A percentile compares a stretch with the other conserved stretches of the same genome.
These are phyloP conservation scores for Lissonota sp. DNA, from an alignment of 2,888 invertebrate genomes.

Conservation along the genomic window DNA sequence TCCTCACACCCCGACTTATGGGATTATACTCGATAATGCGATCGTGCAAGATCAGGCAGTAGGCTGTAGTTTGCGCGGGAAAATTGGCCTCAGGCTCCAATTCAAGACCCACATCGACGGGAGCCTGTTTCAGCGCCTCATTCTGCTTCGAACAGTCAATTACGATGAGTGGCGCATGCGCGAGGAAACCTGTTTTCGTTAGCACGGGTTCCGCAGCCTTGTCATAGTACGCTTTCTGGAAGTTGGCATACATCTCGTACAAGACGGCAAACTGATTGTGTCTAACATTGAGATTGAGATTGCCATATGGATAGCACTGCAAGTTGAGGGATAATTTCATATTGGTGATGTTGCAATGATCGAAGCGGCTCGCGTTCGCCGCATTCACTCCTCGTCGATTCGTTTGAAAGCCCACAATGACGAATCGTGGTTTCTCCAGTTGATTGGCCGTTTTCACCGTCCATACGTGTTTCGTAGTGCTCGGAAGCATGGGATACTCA, in stretches of 20 bases:
- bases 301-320: slow-evolving; percentile 1
- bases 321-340: slow-evolving; percentile 68
- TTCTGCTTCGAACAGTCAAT: slow-evolving; percentile 2
- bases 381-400: slow-evolving; percentile 54
- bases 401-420: slow-evolving; percentile 41
- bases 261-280: background rate
- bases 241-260: background rate
- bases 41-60: slow-evolving; percentile 3
- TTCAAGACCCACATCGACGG: background rate
- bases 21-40: slow-evolving; percentile 14
- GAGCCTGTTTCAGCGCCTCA: background rate
- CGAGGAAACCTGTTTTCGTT: background rate
- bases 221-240: background rate
- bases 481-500: slow-evolving; percentile 78
- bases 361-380: slow-evolving; percentile 46
- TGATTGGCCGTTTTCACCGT: no score
- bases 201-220: no score
- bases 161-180: no score
- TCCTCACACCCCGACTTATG: background rate
- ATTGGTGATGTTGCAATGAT: slow-evolving; percentile 70
- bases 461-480: no score
- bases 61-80: background rate
- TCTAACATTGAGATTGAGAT: background rate
- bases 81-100: background rate
- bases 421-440: no score